phyloP scores from a whole-genome alignment of 2,113 vertebrate genomes.

The Danionella cerebrum region DNA sequence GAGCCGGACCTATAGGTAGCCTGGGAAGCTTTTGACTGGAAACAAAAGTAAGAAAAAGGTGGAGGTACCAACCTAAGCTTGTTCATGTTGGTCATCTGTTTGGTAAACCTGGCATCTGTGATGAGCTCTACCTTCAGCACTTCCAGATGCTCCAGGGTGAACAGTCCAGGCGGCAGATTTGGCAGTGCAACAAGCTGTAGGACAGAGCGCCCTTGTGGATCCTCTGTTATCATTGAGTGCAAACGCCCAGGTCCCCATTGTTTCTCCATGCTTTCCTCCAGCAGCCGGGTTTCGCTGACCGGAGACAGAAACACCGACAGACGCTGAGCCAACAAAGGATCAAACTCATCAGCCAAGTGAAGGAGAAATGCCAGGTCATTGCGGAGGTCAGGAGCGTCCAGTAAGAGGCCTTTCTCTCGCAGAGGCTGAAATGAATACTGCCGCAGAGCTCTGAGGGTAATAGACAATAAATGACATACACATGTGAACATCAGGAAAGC shows the following conservation, averaged over 20 bases:
- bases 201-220: conserved; percentile 48
- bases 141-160: conserved; percentile 59
- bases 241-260: conserved; percentile 59
- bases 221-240: conserved; percentile 43
- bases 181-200: conserved; percentile 67
- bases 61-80: conserved; percentile 55
- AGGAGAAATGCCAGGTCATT: conserved; percentile 76
- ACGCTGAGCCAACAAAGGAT: conserved; percentile 65
- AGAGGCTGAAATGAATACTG: conserved; percentile 66
- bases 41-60: no score
- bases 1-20: no score
- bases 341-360: conserved; percentile 75
- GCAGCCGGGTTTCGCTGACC: conserved; percentile 60
- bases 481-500: no score
- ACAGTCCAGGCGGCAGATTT: conserved; percentile 61
- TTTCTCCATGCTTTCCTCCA: conserved; percentile 60
- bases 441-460: conserved; percentile 51
- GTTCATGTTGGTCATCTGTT: conserved; percentile 60
- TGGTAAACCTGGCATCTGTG: conserved; percentile 55
- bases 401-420: conserved; percentile 50
- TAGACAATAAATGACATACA: neutral
- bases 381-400: conserved; percentile 63
- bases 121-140: conserved; percentile 69
- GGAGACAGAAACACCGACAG: conserved; percentile 74
- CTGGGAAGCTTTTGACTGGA: no score